Evolutionary conservation across 92 coral and sea anemone genomes (phyloP).

Genomic region (Blastomussa wellsi): DNA sequence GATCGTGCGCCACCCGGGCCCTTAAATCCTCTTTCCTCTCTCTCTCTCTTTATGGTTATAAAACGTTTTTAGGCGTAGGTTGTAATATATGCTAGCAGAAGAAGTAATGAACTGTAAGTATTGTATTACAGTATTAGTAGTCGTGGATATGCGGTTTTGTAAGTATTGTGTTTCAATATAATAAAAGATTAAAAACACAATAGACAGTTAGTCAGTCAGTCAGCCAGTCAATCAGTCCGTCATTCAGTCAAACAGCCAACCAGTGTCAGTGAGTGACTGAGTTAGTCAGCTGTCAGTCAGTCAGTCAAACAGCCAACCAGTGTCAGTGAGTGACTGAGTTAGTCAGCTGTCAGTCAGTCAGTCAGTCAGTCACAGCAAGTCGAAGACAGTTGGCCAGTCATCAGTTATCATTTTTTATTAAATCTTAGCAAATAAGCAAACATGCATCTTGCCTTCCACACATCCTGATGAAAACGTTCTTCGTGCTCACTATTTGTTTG

Average conservation of each 20-base stretch:
- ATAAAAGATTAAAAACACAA: too few relatives aligned
- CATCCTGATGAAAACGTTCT: conserved; percentile 15
- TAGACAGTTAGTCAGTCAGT: not conserved
- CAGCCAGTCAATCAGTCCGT: not conserved
- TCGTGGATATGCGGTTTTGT: too few relatives aligned
- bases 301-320: not conserved
- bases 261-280: not conserved
- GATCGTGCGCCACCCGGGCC: too few relatives aligned
- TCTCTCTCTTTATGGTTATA: too few relatives aligned
- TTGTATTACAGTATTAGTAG: too few relatives aligned
- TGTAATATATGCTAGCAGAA: too few relatives aligned
- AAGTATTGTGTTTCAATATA: too few relatives aligned
- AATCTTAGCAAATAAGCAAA: not conserved
- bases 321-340: not conserved
- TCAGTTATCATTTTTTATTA: too few relatives aligned
- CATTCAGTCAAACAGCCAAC: not conserved
- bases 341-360: not conserved
- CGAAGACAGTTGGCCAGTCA: not conserved
- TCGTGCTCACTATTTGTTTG: conserved; percentile 22
- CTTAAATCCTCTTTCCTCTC: too few relatives aligned
- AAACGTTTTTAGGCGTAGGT: too few relatives aligned
- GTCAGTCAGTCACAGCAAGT: not conserved
- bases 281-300: not conserved
- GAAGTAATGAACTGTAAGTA: too few relatives aligned
- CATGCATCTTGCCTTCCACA: conserved; percentile 33